Conservation (phyloP, 1,140 invertebrate species). For the Macrocentrus cingulum region DNA sequence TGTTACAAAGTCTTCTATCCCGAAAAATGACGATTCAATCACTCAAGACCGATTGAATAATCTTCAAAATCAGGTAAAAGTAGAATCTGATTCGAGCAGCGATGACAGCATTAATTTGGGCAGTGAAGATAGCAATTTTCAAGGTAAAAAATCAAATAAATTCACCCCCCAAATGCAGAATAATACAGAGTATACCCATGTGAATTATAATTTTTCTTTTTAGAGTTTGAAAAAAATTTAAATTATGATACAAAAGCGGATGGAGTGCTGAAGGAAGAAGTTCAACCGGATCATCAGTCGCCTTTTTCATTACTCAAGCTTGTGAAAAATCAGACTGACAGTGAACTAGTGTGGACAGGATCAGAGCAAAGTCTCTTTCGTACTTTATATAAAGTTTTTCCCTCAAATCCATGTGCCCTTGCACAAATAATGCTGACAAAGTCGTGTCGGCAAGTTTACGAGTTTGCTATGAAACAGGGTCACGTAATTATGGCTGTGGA, state of each 20-base stretch:
- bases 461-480: slow-evolving; percentile 88
- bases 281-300: slow-evolving; percentile 53
- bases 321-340: slow-evolving; percentile 56
- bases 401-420: slow-evolving; percentile 91
- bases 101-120: slow-evolving; percentile 93
- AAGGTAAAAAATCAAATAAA: slow-evolving; percentile 41
- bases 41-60: too few relatives aligned
- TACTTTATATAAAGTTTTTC: slow-evolving; percentile 85
- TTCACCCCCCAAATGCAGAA: not conserved
- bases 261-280: slow-evolving; percentile 45
- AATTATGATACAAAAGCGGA: slow-evolving; percentile 51
- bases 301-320: slow-evolving; percentile 61
- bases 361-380: slow-evolving; percentile 92
- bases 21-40: too few relatives aligned
- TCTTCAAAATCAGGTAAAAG: slow-evolving; percentile 67
- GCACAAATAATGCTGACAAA: slow-evolving; percentile 91
- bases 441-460: slow-evolving; percentile 91
- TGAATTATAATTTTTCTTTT: not conserved
- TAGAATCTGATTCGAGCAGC: slow-evolving; percentile 88
- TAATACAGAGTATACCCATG: slow-evolving; percentile 4
- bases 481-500: slow-evolving; percentile 72
- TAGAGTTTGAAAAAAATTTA: slow-evolving; percentile 56
- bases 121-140: slow-evolving; percentile 60
- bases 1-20: too few relatives aligned
- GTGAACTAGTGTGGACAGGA: slow-evolving; percentile 78